These are phyloP conservation scores for Myiotriccus ornatus DNA, from an alignment of 2,797 vertebrate genomes.

Conservation along the genomic window DNA sequence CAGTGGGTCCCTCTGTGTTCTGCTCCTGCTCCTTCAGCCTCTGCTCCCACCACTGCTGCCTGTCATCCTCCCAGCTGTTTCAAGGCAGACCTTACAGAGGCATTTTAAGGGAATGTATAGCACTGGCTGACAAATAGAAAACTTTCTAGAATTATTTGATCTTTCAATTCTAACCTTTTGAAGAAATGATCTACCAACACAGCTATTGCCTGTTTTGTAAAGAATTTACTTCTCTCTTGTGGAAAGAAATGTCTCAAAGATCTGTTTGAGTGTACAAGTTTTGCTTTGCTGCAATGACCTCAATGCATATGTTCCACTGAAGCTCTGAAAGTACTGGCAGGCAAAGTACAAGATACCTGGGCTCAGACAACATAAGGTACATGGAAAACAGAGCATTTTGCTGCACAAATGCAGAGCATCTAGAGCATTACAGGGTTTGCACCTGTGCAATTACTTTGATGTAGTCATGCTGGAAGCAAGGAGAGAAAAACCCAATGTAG, in stretches of 20 bases:
- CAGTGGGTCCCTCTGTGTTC: fast-evolving
- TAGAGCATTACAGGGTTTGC: neutral
- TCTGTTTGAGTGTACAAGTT: neutral
- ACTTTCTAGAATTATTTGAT: neutral
- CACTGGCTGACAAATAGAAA: neutral
- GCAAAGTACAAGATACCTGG: neutral
- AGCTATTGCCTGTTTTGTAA: neutral
- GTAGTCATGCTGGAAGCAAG: neutral
- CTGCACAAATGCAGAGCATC: neutral
- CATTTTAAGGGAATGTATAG: neutral
- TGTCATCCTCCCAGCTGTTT: neutral
- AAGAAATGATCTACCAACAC: neutral
- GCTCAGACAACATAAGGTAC: neutral
- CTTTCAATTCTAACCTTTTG: neutral
- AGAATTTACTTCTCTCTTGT: neutral
- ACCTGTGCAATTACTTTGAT: constrained; percentile 54
- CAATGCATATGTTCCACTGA: neutral
- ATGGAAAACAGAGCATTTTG: constrained; percentile 7
- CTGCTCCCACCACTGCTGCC: neutral
- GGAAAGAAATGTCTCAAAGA: neutral
- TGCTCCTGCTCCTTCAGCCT: neutral
- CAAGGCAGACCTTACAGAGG: neutral
- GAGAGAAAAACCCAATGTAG: neutral
- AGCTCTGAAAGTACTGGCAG: neutral
- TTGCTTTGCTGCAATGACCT: neutral